phyloP scores from a whole-genome alignment of 2,113 vertebrate species.

The Xenus cinereus region DNA sequence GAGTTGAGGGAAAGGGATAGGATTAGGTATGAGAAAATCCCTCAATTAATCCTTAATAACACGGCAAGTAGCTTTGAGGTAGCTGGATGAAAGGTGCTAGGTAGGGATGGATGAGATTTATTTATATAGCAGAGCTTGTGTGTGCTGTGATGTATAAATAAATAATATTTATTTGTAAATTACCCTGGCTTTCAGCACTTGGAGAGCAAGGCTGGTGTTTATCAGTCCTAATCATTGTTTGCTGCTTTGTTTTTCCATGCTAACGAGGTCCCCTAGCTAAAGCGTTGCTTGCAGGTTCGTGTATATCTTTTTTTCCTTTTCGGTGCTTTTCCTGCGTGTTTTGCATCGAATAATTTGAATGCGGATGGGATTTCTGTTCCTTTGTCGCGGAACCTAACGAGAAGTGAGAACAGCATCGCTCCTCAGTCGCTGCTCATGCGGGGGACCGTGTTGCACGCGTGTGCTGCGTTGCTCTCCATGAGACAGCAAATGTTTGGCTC shows the following conservation, averaged over 20 bases:
- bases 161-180: background rate
- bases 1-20: background rate
- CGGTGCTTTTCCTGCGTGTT: background rate
- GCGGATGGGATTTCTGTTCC: background rate
- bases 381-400: background rate
- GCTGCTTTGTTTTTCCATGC: background rate
- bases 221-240: background rate
- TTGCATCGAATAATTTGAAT: background rate
- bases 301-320: background rate
- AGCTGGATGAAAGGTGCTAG: background rate
- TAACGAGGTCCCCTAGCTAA: background rate
- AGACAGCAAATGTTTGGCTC: background rate
- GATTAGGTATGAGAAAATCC: background rate
- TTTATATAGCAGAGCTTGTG: background rate
- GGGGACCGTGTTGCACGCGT: rapidly evolving
- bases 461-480: background rate
- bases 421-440: background rate
- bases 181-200: background rate
- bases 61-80: background rate
- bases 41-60: background rate
- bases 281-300: rapidly evolving
- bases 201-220: background rate
- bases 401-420: background rate
- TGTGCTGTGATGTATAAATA: background rate
- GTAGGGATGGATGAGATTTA: background rate